A percentile compares a stretch with the other conserved stretches of the same genome.
Evolutionary conservation across 1,140 invertebrate genomes (phyloP).

Genomic region (Diuraphis noxia): DNA sequence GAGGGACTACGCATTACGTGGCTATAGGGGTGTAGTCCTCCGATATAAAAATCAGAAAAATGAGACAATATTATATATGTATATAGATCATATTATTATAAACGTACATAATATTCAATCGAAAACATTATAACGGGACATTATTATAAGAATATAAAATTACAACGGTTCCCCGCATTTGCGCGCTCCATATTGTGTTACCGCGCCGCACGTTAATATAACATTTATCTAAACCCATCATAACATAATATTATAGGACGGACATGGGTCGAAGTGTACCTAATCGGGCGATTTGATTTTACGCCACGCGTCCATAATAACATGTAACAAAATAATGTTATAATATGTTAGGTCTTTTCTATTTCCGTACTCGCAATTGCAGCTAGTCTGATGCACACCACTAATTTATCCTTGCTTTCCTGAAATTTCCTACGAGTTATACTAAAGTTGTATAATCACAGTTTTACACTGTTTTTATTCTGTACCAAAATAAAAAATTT

Average conservation of each 20-base stretch:
- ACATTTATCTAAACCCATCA: background rate
- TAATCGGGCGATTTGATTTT: background rate
- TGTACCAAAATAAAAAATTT: too few relatives aligned
- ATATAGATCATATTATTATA: background rate
- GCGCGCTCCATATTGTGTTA: background rate
- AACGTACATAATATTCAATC: background rate
- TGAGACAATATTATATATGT: conserved; percentile 12
- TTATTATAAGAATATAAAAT: conserved; percentile 4
- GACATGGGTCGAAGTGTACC: background rate
- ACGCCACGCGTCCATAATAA: too few relatives aligned
- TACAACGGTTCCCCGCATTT: conserved; percentile 7
- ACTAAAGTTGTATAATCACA: background rate
- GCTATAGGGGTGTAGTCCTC: background rate
- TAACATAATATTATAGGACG: background rate
- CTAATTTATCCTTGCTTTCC: too few relatives aligned
- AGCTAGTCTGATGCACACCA: background rate
- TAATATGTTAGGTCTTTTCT: background rate
- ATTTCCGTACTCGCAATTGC: background rate
- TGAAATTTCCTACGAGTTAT: background rate
- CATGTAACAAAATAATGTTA: background rate
- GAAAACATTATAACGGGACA: conserved; percentile 15
- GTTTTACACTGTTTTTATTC: background rate
- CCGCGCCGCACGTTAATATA: background rate
- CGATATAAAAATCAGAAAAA: conserved; percentile 8
- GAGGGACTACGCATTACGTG: background rate